Percentiles rank a stretch among this genome's conserved stretches.
These are phyloP conservation scores for Phoenicopterus ruber DNA, from an alignment of 2,113 vertebrate genomes.

Conservation along the genomic window DNA sequence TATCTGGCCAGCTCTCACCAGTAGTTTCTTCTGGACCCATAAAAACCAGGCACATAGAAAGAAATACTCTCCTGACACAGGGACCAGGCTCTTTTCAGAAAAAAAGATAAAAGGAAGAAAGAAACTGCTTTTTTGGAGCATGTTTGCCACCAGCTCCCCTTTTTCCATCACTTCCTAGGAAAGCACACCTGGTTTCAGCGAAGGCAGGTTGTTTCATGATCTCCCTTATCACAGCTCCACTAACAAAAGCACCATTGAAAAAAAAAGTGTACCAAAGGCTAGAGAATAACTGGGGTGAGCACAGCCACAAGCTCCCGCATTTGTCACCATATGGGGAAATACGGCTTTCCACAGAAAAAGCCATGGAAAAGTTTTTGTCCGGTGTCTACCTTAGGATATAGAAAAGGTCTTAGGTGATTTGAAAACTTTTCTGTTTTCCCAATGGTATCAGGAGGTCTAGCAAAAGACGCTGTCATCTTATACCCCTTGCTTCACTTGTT, in stretches of 20 bases:
- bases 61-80: neutral
- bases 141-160: neutral
- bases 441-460: neutral
- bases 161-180: neutral
- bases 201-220: neutral
- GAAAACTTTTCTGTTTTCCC: neutral
- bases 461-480: neutral
- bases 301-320: fast-evolving
- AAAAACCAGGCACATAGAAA: neutral
- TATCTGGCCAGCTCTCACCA: neutral
- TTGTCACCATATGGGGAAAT: neutral
- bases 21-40: neutral
- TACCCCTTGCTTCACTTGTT: neutral
- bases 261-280: neutral
- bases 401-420: neutral
- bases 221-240: neutral
- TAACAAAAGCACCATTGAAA: neutral
- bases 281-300: neutral
- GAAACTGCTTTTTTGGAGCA: neutral
- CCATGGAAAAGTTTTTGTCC: neutral
- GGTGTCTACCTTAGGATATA: neutral
- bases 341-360: neutral
- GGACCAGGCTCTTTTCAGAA: neutral
- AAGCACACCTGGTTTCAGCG: neutral
- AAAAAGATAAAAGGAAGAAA: neutral